Conservation (phyloP, 2,888 invertebrate genomes). For the Dysmachus trigonus region DNA sequence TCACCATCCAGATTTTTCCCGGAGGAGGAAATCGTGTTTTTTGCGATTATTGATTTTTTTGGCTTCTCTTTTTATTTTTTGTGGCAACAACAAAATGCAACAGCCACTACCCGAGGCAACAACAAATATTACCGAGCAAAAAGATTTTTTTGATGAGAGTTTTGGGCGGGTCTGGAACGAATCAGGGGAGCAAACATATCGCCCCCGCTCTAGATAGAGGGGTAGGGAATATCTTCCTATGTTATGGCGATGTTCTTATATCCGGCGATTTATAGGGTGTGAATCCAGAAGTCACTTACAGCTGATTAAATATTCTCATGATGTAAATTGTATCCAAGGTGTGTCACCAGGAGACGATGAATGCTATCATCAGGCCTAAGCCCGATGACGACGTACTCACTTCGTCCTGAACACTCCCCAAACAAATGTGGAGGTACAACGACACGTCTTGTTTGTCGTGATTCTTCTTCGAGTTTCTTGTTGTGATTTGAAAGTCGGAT, state of each 20-base stretch:
- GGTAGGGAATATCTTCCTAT: neutral
- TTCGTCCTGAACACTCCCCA: too few relatives aligned
- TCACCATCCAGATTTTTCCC: neutral
- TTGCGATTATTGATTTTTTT: constrained; percentile 9
- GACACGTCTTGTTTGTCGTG: too few relatives aligned
- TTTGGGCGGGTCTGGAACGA: neutral
- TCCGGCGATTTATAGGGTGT: neutral
- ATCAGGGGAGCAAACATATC: neutral
- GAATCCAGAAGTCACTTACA: constrained; percentile 9
- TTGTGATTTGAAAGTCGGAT: neutral
- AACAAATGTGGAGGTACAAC: neutral
- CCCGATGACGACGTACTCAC: neutral
- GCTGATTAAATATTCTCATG: constrained; percentile 9
- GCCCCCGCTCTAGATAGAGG: neutral
- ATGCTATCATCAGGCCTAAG: neutral
- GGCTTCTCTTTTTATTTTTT: neutral
- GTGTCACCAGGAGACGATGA: neutral
- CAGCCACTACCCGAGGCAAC: neutral
- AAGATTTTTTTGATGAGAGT: neutral
- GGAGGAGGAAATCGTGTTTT: neutral
- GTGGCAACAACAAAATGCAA: neutral
- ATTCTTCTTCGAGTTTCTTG: neutral
- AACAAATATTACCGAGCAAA: neutral
- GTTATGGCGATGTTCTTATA: neutral
- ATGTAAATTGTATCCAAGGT: neutral